Evolutionary conservation across 2,797 vertebrate genomes (phyloP).

Genomic region (Melanogrammus aeglefinus): DNA sequence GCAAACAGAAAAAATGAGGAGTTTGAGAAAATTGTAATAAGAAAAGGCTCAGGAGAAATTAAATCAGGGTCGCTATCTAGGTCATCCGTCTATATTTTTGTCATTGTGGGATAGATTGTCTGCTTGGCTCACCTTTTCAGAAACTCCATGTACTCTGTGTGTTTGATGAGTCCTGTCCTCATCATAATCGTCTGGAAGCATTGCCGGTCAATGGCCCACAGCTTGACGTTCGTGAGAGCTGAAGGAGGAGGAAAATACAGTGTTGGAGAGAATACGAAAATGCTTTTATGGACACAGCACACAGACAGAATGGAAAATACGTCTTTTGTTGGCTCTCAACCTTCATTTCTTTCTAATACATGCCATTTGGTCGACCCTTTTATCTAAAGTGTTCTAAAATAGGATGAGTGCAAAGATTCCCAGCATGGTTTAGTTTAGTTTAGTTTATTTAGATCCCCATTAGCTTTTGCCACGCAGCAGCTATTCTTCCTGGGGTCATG

Average conservation of each 20-base stretch:
- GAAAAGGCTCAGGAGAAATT: not conserved
- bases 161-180: constrained; percentile 78
- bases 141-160: constrained; percentile 78
- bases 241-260: constrained; percentile 37
- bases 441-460: too few relatives aligned
- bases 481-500: too few relatives aligned
- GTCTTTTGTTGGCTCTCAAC: not conserved
- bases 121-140: constrained; percentile 69
- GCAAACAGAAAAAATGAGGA: not conserved
- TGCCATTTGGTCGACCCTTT: not conserved
- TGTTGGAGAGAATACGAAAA: not conserved
- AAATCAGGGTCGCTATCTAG: not conserved
- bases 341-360: not conserved
- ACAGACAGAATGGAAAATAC: not conserved
- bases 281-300: not conserved
- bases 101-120: constrained; percentile 9
- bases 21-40: not conserved
- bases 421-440: not conserved
- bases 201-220: constrained; percentile 80
- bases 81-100: not conserved
- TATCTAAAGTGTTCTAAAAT: not conserved
- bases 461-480: too few relatives aligned
- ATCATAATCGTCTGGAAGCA: constrained; percentile 82
- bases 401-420: not conserved
- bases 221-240: constrained; percentile 75